phyloP scores from a whole-genome alignment of 2,888 invertebrate genomes.

The Bombylius major region DNA sequence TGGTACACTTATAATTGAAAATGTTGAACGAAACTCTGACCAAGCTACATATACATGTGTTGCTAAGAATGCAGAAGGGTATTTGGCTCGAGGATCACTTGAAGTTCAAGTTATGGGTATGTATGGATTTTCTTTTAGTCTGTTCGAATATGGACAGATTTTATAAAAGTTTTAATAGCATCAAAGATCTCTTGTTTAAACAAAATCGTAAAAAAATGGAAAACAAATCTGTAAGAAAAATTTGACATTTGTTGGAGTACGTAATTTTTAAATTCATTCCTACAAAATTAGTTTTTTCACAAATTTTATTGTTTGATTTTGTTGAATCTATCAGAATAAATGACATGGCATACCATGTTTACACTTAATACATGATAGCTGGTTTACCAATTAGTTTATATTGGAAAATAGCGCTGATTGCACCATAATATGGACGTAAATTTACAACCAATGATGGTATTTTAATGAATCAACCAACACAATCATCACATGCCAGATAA shows the following conservation, averaged over 20 bases:
- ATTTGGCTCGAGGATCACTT: conserved; percentile 73
- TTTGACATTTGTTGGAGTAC: too few species aligned
- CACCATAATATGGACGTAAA: conserved; percentile 40
- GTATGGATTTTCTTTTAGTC: conserved; percentile 31
- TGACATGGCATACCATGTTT: conserved; percentile 60
- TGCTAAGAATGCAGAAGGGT: conserved; percentile 82
- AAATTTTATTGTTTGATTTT: conserved; percentile 65
- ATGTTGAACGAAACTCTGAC: conserved; percentile 83
- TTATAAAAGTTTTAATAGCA: too few species aligned
- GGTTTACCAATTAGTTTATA: conserved; percentile 65
- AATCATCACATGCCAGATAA: conserved; percentile 49
- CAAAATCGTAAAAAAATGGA: too few species aligned
- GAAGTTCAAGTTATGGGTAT: conserved; percentile 96
- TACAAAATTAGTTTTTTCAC: conserved; percentile 66
- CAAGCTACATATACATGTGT: conserved; percentile 91
- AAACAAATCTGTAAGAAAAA: too few species aligned
- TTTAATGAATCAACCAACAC: conserved; percentile 46
- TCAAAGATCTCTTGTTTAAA: too few species aligned
- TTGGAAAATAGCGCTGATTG: conserved; percentile 38
- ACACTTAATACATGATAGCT: conserved; percentile 51
- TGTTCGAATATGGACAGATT: neutral
- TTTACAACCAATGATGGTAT: conserved; percentile 46
- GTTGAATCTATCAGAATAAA: conserved; percentile 64
- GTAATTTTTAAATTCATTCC: too few species aligned
- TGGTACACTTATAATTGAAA: conserved; percentile 85